Conservation (phyloP, 2,888 invertebrate genomes). For the Oeneis ivallda region DNA sequence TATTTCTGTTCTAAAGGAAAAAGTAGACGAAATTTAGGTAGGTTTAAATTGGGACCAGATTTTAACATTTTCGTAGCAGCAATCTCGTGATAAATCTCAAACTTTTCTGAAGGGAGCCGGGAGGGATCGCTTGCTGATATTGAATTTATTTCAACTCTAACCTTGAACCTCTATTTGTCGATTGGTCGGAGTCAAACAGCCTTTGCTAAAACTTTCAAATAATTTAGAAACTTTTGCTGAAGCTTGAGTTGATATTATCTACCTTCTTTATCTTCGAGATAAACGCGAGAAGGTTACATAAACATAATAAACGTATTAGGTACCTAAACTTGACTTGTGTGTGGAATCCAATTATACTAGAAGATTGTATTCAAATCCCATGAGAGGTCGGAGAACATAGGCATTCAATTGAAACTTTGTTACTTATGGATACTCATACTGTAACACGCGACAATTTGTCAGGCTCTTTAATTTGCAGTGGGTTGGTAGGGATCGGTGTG, state of each 20-base stretch:
- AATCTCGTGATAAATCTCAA: slow-evolving; percentile 13
- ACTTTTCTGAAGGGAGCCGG: slow-evolving; percentile 13
- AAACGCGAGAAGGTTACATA: not conserved
- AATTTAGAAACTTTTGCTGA: not conserved
- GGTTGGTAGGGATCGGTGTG: no score
- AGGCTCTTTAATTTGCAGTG: not conserved
- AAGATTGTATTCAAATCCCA: slow-evolving; percentile 5
- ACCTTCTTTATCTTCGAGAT: not conserved
- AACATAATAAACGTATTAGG: not conserved
- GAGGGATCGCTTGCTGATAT: slow-evolving; percentile 20
- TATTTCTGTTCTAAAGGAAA: no score
- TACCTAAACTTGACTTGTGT: not conserved
- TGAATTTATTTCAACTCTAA: slow-evolving; percentile 28
- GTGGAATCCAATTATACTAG: slow-evolving; percentile 1
- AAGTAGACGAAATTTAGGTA: not conserved
- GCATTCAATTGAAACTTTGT: not conserved
- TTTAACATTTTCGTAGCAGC: not conserved
- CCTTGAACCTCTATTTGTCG: slow-evolving; percentile 26
- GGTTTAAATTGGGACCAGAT: not conserved
- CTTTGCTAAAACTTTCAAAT: not conserved
- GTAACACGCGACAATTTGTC: not conserved
- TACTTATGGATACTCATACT: not conserved
- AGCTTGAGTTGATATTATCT: not conserved
- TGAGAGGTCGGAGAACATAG: not conserved
- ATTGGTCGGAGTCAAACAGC: slow-evolving; percentile 17